A percentile compares a stretch with the other conserved stretches of the same genome.
Conservation (phyloP, 1,140 invertebrate genomes). For the Caenorhabditis tropicalis region DNA sequence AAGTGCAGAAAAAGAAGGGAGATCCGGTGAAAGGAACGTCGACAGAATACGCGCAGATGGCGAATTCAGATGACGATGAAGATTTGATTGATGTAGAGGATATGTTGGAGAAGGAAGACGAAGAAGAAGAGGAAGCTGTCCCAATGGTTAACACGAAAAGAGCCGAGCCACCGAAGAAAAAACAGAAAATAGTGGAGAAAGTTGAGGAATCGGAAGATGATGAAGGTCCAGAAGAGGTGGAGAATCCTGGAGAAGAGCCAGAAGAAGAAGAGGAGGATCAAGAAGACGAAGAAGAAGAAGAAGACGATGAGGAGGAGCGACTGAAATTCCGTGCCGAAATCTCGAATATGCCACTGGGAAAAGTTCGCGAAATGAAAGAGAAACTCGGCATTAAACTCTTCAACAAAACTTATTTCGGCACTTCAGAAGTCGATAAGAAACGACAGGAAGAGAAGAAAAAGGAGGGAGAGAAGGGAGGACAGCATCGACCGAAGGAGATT, state of each 20-base stretch:
- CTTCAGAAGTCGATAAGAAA: not conserved
- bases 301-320: not conserved
- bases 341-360: conserved; percentile 10
- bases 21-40: not conserved
- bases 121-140: not conserved
- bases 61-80: not conserved
- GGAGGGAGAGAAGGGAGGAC: conserved; percentile 1
- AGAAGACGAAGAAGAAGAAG: not conserved
- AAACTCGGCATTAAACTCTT: conserved; percentile 51
- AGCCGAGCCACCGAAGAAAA: no score
- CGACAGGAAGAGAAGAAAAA: not conserved
- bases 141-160: no score
- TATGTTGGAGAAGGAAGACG: not conserved
- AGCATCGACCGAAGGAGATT: conserved; percentile 46
- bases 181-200: no score
- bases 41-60: not conserved
- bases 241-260: no score
- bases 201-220: conserved; percentile 2
- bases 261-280: not conserved
- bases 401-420: conserved; percentile 44
- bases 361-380: conserved; percentile 48
- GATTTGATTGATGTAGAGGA: not conserved
- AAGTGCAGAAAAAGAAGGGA: not conserved
- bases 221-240: not conserved
- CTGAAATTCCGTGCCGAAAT: conserved; percentile 43